Evolutionary conservation across 2,797 vertebrate genomes (phyloP), one percentile per base, ranked within the genome.

Genomic region (Macroramphosus scolopax): DNA sequence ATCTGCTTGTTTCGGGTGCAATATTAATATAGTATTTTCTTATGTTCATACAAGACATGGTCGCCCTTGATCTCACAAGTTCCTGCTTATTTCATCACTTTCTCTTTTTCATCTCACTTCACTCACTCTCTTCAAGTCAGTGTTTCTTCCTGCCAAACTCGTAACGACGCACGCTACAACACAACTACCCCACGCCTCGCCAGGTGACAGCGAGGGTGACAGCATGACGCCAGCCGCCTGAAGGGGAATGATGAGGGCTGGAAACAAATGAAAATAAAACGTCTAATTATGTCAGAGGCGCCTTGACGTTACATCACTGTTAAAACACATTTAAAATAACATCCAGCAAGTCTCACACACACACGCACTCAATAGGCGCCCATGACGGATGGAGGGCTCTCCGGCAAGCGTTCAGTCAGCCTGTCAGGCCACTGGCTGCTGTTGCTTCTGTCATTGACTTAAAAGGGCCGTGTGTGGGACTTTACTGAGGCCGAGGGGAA

Each of bases 191-290:
- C 34, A 60, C 48, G 35, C 65, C 67, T 72, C 65, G 72, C 42
- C 58, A 61, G 68, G 74, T 85, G 84, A 85, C 83, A 81, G 70
- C 63, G 64, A 62, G n/a, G 37, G 73, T 78, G 78, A 80, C 80
- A 82, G 76, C 51, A 31, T 73, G 73, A 82, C 47, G 46, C 69
- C 59, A 51, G 72, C 37, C 34, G 50, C 59, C 72, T 81, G 80
- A 86, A 78, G 77, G 79, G 75, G 68, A 87, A 77, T 75, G 80
- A 82, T 81, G 80, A 82, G 67, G 57, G 72, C 72, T 67, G 72
- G 74, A 82, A 83, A 83, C 78, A 85, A 87, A 86, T 87, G 84
- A 85, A 88, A 88, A 88, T 83, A 83, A 87, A 87, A 82, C 58
- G 46, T 82, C 81, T 85, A 85, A 88, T 87, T 86, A 86, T 85